Evolutionary conservation across 2,888 invertebrate genomes (phyloP).

Genomic region (Dione vanillae): DNA sequence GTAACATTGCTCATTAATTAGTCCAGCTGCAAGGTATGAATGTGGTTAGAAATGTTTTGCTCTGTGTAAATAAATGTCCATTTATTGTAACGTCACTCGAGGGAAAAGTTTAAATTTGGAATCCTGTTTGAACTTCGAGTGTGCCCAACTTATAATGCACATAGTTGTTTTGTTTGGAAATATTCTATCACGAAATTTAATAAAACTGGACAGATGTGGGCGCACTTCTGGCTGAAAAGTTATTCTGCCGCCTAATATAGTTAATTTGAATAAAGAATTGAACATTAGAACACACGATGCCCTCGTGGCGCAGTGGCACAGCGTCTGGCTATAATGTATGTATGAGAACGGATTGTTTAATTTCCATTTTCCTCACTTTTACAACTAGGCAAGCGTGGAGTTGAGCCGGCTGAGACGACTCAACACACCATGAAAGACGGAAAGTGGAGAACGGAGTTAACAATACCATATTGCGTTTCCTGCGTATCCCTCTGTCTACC

Average conservation of each 20-base stretch:
- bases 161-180: conserved; percentile 41
- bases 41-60: conserved; percentile 31
- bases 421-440: too few species aligned
- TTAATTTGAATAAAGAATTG: background rate
- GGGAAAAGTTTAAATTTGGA: conserved; percentile 50
- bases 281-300: background rate
- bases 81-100: conserved; percentile 49
- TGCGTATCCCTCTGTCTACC: too few species aligned
- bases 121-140: conserved; percentile 49
- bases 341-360: too few species aligned
- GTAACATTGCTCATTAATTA: conserved; percentile 40
- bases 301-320: too few species aligned
- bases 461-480: too few species aligned
- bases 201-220: conserved; percentile 34
- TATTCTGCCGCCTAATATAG: background rate
- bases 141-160: conserved; percentile 46
- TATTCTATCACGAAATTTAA: conserved; percentile 33
- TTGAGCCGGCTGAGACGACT: too few species aligned
- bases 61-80: conserved; percentile 55
- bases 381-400: too few species aligned
- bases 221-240: conserved; percentile 13
- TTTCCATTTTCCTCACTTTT: too few species aligned
- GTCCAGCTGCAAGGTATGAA: conserved; percentile 24
- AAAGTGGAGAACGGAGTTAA: too few species aligned
- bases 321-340: too few species aligned